Conservation (phyloP, 2,113 vertebrate genomes). For the Chrysemys picta region DNA sequence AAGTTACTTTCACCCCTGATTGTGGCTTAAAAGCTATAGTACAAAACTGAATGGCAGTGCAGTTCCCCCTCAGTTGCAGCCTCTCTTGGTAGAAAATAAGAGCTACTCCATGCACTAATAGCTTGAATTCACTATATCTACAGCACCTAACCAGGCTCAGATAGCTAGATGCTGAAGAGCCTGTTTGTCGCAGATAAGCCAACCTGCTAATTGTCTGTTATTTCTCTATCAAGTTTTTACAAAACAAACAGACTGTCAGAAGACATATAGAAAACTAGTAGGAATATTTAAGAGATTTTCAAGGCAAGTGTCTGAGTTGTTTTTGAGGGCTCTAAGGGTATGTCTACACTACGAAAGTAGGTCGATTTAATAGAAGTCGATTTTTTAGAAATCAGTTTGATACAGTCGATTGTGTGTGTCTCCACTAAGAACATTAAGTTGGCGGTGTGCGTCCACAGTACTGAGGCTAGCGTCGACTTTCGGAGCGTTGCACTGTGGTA, state of each 20-base stretch:
- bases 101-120: neutral
- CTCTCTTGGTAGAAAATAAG: neutral
- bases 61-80: neutral
- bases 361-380: too few relatives aligned
- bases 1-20: neutral
- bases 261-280: neutral
- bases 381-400: too few relatives aligned
- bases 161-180: neutral
- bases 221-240: neutral
- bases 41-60: accelerated
- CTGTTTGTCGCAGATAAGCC: neutral
- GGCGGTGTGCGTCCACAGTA: too few relatives aligned
- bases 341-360: too few relatives aligned
- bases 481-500: too few relatives aligned
- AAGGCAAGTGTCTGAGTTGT: neutral
- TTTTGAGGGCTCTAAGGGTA: neutral
- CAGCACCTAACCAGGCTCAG: neutral
- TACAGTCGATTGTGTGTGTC: too few relatives aligned
- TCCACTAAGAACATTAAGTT: too few relatives aligned
- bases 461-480: too few relatives aligned
- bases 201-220: neutral
- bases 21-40: neutral
- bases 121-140: neutral
- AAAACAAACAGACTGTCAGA: neutral
- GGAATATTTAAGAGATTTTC: neutral